phyloP scores from a whole-genome alignment of 1,140 invertebrate genomes.

The Drosophila chauvacae region DNA sequence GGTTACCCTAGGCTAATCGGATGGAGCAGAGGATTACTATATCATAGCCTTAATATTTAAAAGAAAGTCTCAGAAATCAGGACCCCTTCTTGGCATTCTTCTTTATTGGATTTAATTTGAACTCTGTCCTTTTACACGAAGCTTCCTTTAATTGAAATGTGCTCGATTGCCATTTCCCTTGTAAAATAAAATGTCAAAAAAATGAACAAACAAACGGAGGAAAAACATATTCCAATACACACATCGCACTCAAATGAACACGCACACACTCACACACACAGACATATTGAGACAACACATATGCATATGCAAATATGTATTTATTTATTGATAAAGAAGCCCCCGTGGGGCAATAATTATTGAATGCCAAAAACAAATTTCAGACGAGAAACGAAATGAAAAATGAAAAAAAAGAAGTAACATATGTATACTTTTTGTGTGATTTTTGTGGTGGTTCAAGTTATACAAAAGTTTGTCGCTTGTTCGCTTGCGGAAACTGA shows the following conservation, averaged over 20 bases:
- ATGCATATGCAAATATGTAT: constrained; percentile 60
- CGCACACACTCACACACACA: constrained; percentile 55
- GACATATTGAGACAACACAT: constrained; percentile 72
- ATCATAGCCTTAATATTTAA: background rate
- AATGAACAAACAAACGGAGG: constrained; percentile 49
- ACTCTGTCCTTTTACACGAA: background rate
- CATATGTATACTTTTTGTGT: constrained; percentile 38
- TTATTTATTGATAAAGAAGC: constrained; percentile 57
- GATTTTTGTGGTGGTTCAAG: constrained; percentile 49
- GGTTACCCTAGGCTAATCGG: background rate
- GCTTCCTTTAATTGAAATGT: constrained; percentile 39
- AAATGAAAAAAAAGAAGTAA: background rate
- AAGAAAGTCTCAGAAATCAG: background rate
- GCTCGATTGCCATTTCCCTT: constrained; percentile 12
- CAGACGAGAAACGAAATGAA: constrained; percentile 41
- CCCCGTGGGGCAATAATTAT: constrained; percentile 50
- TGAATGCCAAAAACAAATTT: constrained; percentile 52
- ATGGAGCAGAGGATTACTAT: background rate
- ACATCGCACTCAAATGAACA: constrained; percentile 8
- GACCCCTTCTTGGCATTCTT: background rate
- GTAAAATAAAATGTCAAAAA: constrained; percentile 41
- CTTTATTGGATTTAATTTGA: constrained; percentile 30
- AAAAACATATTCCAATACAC: constrained; percentile 18
- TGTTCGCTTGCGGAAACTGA: constrained; percentile 37
- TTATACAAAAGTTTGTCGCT: constrained; percentile 59